Base-by-base conservation (phyloP, 92 coral and sea anemone species). In the Isaurus tuberculatus region DNA sequence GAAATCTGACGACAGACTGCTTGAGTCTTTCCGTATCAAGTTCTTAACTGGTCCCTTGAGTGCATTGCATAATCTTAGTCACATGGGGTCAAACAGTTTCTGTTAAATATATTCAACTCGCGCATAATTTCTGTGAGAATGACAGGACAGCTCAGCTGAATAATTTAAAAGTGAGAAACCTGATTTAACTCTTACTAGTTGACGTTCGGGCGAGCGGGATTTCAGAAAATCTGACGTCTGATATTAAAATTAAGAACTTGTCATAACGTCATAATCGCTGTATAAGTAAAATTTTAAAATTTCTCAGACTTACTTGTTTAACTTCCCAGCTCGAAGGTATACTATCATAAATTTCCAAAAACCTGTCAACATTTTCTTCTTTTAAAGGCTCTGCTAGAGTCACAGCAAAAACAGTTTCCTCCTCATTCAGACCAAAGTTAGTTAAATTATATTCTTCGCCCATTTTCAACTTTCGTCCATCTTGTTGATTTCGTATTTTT, bases 261-360 rank as follows among this genome's bases (percentile, higher is more conserved):
- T 94, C 9, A 26, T 88, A 93, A 93, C 94, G 53, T 60, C 75
- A 26, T 13, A 14, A 22, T 27, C 42, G 37, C 42, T 36, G 49
- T 36, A 27, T 22, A 34, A 28, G 53, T 16, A 30, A n/a, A 27
- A 7, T 23, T 44, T 2, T 48, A 1, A 31, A 44, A 57, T 22
- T 42, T 64, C 17, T 16, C 36, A 23, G 23, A 86, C 95, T 90
- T 88, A 92, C 98, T 55, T 89, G 94, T 85, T 90, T 86, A 57
- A 64, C 83, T 78, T 87, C 81, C 53, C 90, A 71, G 28, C 88
- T 84, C 79, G 92, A 79, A 0, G 99, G 99, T 49, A 97, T 97
- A 83, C 88, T 92, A 87, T 97, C 99, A 72, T 97, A 97, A 72
- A 94, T 86, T 86, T 94, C 92, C 80, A 97, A 92, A 84, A 97